Base-by-base conservation (phyloP, 53 echinoderm and acorn worm species). In the Temnopleurus reevesii region DNA sequence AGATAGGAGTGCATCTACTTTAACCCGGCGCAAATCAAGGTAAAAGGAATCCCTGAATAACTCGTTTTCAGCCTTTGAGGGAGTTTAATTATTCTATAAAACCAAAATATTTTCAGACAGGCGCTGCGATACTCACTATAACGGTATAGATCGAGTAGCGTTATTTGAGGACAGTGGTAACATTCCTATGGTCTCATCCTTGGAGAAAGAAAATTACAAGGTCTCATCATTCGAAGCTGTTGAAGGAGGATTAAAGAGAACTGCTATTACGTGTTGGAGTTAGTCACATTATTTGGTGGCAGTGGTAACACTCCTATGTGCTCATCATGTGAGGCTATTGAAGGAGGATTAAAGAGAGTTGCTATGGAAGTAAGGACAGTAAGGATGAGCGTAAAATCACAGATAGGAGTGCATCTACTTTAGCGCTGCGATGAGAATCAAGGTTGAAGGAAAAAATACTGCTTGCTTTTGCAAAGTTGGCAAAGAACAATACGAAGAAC, bases 1-100 rank as follows among this genome's bases (percentile, higher is more conserved):
- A 54, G 86, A 86, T 86, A 59, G 86, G 86, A 15, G 59, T 23
- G 61, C 86, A 43, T 58, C 84, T 58, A 59, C 35, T 38, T 47
- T 86, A 19, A 8, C 44, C 27, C 33, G 41, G 41, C 24, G 46
- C 60, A 33, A 57, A 60, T 25, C 61, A 43, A 59, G 63, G 63
- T 45, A 86, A 34, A 60, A 44, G 61, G n/a, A n/a, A n/a, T n/a
- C n/a, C n/a, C n/a, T n/a, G n/a, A n/a, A n/a, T n/a, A n/a, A n/a
- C n/a, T n/a, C n/a, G n/a, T n/a, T n/a, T n/a, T n/a, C n/a, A n/a
- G n/a, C n/a, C n/a, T n/a, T n/a, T n/a, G n/a, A n/a, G n/a, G n/a
- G n/a, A n/a, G n/a, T n/a, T n/a, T n/a, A n/a, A n/a, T n/a, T n/a
- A n/a, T n/a, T n/a, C n/a, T n/a, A n/a, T n/a, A n/a, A n/a, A n/a